Percentiles rank a stretch among this genome's conserved stretches.
Conservation (phyloP, 2,797 vertebrate genomes). For the Syngnathus rostellatus region DNA sequence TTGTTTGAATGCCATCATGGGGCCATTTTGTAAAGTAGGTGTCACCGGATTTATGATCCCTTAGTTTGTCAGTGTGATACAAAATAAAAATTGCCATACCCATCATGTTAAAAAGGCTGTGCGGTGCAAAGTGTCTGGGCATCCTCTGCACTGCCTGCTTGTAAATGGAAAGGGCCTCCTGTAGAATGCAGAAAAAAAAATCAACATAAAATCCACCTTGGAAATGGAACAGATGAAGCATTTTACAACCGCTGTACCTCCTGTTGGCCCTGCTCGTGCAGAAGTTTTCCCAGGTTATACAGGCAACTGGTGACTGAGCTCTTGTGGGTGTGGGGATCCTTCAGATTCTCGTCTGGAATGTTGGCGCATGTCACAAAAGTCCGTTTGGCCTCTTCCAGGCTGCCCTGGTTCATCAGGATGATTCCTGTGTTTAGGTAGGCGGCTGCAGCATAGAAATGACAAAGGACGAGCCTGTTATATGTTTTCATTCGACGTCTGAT, state of each 20-base stretch:
- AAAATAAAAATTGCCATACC: conserved; percentile 65
- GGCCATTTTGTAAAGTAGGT: background rate
- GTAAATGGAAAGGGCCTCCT: conserved; percentile 65
- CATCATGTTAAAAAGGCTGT: conserved; percentile 97
- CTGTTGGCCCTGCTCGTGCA: conserved; percentile 91
- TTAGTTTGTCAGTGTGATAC: background rate
- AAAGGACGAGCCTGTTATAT: background rate
- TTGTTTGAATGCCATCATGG: background rate
- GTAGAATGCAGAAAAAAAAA: background rate
- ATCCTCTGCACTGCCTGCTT: conserved; percentile 90
- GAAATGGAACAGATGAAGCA: background rate
- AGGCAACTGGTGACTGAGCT: conserved; percentile 98
- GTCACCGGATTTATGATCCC: background rate
- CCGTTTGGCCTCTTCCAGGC: conserved; percentile 83
- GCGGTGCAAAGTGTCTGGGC: conserved; percentile 90
- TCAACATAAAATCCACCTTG: background rate
- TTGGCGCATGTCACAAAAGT: conserved; percentile 93
- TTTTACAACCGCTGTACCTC: conserved; percentile 66
- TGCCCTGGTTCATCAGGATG: conserved; percentile 94
- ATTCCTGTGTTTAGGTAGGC: conserved; percentile 99
- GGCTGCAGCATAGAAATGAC: conserved; percentile 59
- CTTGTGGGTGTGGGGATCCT: conserved; percentile 96
- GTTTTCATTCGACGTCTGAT: background rate
- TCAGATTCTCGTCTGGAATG: conserved; percentile 95
- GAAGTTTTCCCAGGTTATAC: conserved; percentile 95